Evolutionary conservation across 1,140 invertebrate genomes (phyloP).

Genomic region (Ectropis grisescens): DNA sequence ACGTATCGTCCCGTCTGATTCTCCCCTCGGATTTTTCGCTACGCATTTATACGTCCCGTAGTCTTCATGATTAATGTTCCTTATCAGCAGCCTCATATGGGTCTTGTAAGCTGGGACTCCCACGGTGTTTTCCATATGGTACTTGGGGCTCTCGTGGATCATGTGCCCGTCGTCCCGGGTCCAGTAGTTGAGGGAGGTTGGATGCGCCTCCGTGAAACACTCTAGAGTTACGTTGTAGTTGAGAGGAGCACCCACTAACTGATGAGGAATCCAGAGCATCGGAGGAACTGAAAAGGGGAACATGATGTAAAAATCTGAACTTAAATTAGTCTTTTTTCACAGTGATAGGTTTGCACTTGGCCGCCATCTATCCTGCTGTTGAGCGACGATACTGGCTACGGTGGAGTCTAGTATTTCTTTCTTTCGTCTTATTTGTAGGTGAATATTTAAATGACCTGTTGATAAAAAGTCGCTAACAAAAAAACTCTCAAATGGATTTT

Average conservation of each 20-base stretch:
- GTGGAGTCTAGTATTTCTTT: too few relatives aligned
- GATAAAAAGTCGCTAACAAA: too few relatives aligned
- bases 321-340: too few relatives aligned
- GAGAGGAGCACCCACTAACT: slow-evolving; percentile 86
- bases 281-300: slow-evolving; percentile 83
- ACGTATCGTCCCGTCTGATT: slow-evolving; percentile 91
- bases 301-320: slow-evolving; percentile 2
- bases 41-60: slow-evolving; percentile 93
- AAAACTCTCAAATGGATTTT: too few relatives aligned
- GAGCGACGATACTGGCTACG: too few relatives aligned
- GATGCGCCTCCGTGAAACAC: slow-evolving; percentile 92
- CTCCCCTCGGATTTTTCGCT: slow-evolving; percentile 92
- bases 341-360: too few relatives aligned
- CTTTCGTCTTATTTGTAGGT: too few relatives aligned
- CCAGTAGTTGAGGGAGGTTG: slow-evolving; percentile 93
- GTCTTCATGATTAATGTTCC: slow-evolving; percentile 81
- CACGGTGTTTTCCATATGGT: slow-evolving; percentile 79
- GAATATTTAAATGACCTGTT: too few relatives aligned
- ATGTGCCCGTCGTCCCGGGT: slow-evolving; percentile 87
- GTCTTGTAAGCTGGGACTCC: slow-evolving; percentile 83
- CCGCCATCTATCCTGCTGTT: too few relatives aligned
- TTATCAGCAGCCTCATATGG: slow-evolving; percentile 85
- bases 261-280: slow-evolving; percentile 91
- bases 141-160: slow-evolving; percentile 89
- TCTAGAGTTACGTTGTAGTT: slow-evolving; percentile 87